Evolutionary conservation across 2,888 invertebrate species (phyloP), one percentile per base, ranked within the genome.

Genomic region (Drosophila siamana): DNA sequence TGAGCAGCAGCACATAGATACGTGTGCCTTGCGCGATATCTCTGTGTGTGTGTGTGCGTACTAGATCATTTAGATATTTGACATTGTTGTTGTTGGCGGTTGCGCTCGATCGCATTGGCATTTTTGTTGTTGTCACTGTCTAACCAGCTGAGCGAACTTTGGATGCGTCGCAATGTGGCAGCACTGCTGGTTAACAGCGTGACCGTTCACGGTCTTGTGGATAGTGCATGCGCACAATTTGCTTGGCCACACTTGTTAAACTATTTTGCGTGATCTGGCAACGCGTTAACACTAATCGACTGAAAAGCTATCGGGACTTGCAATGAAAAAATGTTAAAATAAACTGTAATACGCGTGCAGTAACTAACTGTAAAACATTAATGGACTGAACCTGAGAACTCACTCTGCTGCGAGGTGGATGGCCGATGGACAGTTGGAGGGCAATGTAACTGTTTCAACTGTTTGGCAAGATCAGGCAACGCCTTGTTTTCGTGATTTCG

Each of bases 211-310:
- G 33, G 11, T 28, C 26, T 6, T 6, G 11, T 33, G 5, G n/a
- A 33, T 33, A 33, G 11, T 19, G n/a, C 28, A 28, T 13, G 15
- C 54, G 68, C n/a, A n/a, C 11, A 33, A n/a, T 4, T n/a, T n/a
- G 33, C 33, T 2, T 19, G 33, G 33, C n/a, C 33, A 33, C 33
- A 33, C 33, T 30, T n/a, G 33, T 3, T n/a, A 0, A 33, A 9
- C n/a, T 33, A 0, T 33, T n/a, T 33, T 33, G 4, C 7, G 8
- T 15, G 19, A 43, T 55, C 54, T 66, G 71, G 71, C 69, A 74
- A 28, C 55, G 13, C 9, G 2, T 19, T 19, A 19, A 19, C 3
- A 19, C 3, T 19, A 19, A 19, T 19, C 19, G 19, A 3, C 19
- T 19, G 3, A 19, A 19, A 2, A 19, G 19, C 19, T 19, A 19